phyloP scores from a whole-genome alignment of 2,797 vertebrate genomes.

The Coregonus suidteri region DNA sequence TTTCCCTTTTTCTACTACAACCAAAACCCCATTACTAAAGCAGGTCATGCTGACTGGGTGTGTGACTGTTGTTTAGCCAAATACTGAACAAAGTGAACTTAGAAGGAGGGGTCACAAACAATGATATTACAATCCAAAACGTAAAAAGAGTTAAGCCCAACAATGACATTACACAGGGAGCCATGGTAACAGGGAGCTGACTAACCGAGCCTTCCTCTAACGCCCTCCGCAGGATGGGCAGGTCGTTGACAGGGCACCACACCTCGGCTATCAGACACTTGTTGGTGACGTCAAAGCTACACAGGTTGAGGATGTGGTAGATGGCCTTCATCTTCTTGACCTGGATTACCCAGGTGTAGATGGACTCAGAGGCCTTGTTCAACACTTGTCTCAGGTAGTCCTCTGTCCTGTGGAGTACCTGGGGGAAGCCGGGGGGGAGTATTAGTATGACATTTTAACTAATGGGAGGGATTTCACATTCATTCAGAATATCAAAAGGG shows the following conservation, averaged over 20 bases:
- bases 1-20: constrained; percentile 14
- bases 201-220: constrained; percentile 95
- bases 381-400: constrained; percentile 93
- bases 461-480: constrained; percentile 6
- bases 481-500: neutral
- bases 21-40: constrained; percentile 2
- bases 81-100: neutral
- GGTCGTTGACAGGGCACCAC: constrained; percentile 91
- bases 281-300: constrained; percentile 98
- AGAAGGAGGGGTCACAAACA: neutral
- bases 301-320: constrained; percentile 95
- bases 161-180: neutral
- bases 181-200: constrained; percentile 14
- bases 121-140: neutral
- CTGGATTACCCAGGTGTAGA: constrained; percentile 89
- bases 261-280: constrained; percentile 97
- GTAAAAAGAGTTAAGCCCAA: neutral
- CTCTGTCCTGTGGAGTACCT: constrained; percentile 94
- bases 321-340: constrained; percentile 99
- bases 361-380: constrained; percentile 89
- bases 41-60: neutral
- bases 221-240: constrained; percentile 80
- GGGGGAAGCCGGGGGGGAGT: neutral
- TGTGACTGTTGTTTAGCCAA: neutral
- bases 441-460: neutral